Base-by-base conservation (phyloP, 1,140 invertebrate species). In the Drosophila repletoides region DNA sequence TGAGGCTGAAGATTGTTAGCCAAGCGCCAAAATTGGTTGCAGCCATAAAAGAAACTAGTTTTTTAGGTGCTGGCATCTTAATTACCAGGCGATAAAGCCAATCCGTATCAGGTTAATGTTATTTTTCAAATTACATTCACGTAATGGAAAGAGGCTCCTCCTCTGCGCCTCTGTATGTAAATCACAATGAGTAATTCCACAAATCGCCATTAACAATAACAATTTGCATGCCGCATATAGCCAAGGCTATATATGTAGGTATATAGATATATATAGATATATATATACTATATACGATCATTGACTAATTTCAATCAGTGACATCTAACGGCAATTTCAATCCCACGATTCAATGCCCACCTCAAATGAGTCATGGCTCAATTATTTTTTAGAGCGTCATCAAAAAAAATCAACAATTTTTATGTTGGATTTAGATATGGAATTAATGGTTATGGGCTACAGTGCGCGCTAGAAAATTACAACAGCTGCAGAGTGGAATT, bases 211-310 rank as follows among this genome's bases (percentile, higher is more conserved):
- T 61, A 63, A n/a, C 58, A 55, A 67, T 71, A 72, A 48, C 51
- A 46, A 76, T 81, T 81, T 72, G 59, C 61, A 59, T 70, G 73
- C 76, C 77, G n/a, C n/a, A n/a, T n/a, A n/a, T n/a, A n/a, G n/a
- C n/a, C n/a, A n/a, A n/a, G n/a, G n/a, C n/a, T n/a, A n/a, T n/a
- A n/a, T n/a, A n/a, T n/a, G n/a, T n/a, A n/a, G n/a, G n/a, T n/a
- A n/a, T n/a, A n/a, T n/a, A n/a, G n/a, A n/a, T n/a, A n/a, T n/a
- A n/a, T n/a, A n/a, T n/a, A n/a, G n/a, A n/a, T n/a, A 52, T 58
- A 65, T 59, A 56, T 26, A 28, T 34, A 34, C 12, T 14, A 9
- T 22, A 28, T 26, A 5, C 19, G 36, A 12, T 34, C 40, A 43
- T 34, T 38, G 29, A 49, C 21, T n/a, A 14, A 28, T 40, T 34